Base-by-base conservation (phyloP, 2,113 vertebrate species). In the Ictalurus punctatus region DNA sequence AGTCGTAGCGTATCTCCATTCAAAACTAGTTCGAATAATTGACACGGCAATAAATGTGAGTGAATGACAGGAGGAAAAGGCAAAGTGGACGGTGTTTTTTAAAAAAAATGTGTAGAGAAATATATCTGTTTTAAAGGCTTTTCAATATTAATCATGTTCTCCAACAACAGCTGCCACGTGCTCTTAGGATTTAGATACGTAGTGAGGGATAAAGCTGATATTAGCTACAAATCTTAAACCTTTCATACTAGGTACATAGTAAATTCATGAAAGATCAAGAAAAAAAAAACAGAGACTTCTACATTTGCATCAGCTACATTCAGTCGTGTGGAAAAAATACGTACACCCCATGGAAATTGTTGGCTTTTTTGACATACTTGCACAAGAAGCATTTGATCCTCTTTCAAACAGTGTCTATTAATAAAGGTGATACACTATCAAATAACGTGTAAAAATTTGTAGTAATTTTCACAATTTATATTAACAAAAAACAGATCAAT, bases 21-120 rank as follows among this genome's bases (percentile, higher is more conserved):
- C n/a, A 27, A 74, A 88, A 59, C 13, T 3, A 83, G 52, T 83
- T 74, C 34, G 52, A 74, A 61, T 63, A 83, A 86, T 9, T 63
- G 79, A 76, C 21, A 37, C 13, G n/a, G 8, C 34, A 27, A 63
- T 63, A 7, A 61, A 9, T 48, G 73, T 25, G 27, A 58, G 69
- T 17, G 48, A 27, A 19, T 74, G 59, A 86, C 52, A 76, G 6
- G 52, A 59, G 71, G 17, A 78, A 86, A 86, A 61, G 56, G 71
- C 85, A 34, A 23, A 76, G 69, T 56, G 71, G 56, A 61, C 27
- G 56, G 54, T 78, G 85, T 3, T 7, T 86, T 86, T 34, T 40
- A 2, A 1, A 59, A 23, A 21, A 56, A 40, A 69, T 16, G 25
- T 0, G 2, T 14, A 65, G 59, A 84, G 58, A 65, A 6, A 73